These are phyloP conservation scores for Amiota communis DNA, from an alignment of 2,888 invertebrate genomes.

Conservation along the genomic window DNA sequence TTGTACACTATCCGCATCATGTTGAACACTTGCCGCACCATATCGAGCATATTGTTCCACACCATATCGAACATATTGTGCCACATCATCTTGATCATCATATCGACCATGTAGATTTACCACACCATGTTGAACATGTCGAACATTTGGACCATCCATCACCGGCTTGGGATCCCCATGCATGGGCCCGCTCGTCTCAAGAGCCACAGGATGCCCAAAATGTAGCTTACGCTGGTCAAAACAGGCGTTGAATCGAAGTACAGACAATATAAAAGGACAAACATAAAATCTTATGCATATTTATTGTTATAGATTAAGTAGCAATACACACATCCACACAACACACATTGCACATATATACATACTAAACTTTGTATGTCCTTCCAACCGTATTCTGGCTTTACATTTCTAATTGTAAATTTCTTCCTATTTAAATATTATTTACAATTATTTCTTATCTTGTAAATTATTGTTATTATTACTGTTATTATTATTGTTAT, in stretches of 20 bases:
- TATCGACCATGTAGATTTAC: constrained; percentile 64
- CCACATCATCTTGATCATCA: constrained; percentile 75
- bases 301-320: constrained; percentile 53
- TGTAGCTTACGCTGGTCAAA: constrained; percentile 70
- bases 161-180: constrained; percentile 75
- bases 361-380: background rate
- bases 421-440: constrained; percentile 44
- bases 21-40: constrained; percentile 56
- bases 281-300: constrained; percentile 41
- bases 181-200: constrained; percentile 78
- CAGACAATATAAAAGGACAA: background rate
- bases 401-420: constrained; percentile 12
- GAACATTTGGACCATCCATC: constrained; percentile 74
- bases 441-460: constrained; percentile 56
- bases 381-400: constrained; percentile 58
- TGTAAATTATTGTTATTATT: background rate
- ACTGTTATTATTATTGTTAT: too few relatives aligned
- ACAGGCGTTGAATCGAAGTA: constrained; percentile 50
- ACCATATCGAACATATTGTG: constrained; percentile 69
- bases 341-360: constrained; percentile 3
- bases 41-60: constrained; percentile 68
- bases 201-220: constrained; percentile 71
- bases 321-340: constrained; percentile 37
- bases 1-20: constrained; percentile 84
- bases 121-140: constrained; percentile 74